Evolutionary conservation across 2,888 invertebrate genomes (phyloP), one percentile per base, ranked within the genome.

Genomic region (Cordilura impudica): DNA sequence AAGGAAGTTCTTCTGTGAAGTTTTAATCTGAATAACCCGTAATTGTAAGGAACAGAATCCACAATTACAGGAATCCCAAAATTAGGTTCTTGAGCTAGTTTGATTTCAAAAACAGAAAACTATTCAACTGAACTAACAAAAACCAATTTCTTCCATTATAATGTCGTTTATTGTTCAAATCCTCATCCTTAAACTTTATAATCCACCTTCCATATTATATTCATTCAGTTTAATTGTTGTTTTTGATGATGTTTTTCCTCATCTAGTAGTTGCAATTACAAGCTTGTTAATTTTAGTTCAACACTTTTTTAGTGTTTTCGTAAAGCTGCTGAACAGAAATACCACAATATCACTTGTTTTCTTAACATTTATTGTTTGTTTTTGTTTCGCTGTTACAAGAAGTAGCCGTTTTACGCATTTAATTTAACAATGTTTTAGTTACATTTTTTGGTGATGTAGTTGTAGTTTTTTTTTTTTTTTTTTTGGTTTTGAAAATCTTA

Each of bases 241-340:
- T 21, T 14, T 70, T 10, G 0, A 23, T 23, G 31, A 4, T 47
- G 47, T 16, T 47, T 31, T 66, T 26, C 29, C 19, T 21, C 43
- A 47, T 10, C 63, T 78, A 19, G 49, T 53, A 60, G 78, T 31
- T 69, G 73, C 74, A 78, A 78, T 78, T 78, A 70, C 78, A 78
- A 70, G 21, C 53, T 78, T 78, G 78, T 78, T 74, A 78, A 70
- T 78, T 78, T 78, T 45, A 65, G 78, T 74, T 53, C 74, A 78
- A 78, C 78, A 74, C 72, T 76, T 71, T 66, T 26, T 70, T 78
- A 26, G 31, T 39, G 16, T 39, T 19, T 23, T 47, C n/a, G 21
- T 31, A 6, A 39, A 8, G 12, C 49, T 6, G 26, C 6, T 26
- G 26, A 35, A 21, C 14, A 49, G 18, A 58, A 45, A 51, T 51